Evolutionary conservation across 1,140 invertebrate species (phyloP), one percentile per base, ranked within the genome.

Genomic region (Aricia agestis): DNA sequence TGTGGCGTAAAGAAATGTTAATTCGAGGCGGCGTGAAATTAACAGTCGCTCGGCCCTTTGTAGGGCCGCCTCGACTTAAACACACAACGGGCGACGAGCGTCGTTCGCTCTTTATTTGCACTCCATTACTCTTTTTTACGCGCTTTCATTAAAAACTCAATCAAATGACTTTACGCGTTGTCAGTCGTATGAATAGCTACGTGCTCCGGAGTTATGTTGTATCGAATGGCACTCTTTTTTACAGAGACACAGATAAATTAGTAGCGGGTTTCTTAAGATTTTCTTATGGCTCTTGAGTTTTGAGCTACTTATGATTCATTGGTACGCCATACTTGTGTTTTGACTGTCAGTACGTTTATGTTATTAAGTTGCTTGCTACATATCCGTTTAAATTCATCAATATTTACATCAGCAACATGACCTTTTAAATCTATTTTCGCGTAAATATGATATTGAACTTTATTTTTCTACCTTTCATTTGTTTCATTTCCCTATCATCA

Each of bases 1-100:
- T 86, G 85, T 88, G 87, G 87, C 89, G 89, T 91, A 90, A 91
- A 92, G 90, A 92, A 92, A 92, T 92, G 90, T 92, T 92, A 92
- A 92, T 92, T 92, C 85, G 89, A 92, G 84, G 82, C 87, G 83
- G 87, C 91, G 91, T 92, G 91, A 92, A 92, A 92, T 92, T 91
- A 92, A 92, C 83, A 89, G 85, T 83, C 83, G 87, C 83, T 75
- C 83, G 80, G 84, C 80, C 84, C 86, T 92, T 92, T 92, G 91
- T 92, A 82, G 79, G 82, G 73, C 85, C 82, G 85, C 86, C 81
- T 76, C 87, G 86, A 80, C 80, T 89, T 91, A 90, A 89, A 91
- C 87, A 91, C 85, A 91, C 89, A 91, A 90, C 89, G 85, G 85
- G 85, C 86, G 87, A 90, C 86, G 84, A 83, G 78, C 80, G 76